A percentile compares a stretch with the other conserved stretches of the same genome.
Conservation (phyloP, 2,888 invertebrate species). For the Cryptus viduatorius region DNA sequence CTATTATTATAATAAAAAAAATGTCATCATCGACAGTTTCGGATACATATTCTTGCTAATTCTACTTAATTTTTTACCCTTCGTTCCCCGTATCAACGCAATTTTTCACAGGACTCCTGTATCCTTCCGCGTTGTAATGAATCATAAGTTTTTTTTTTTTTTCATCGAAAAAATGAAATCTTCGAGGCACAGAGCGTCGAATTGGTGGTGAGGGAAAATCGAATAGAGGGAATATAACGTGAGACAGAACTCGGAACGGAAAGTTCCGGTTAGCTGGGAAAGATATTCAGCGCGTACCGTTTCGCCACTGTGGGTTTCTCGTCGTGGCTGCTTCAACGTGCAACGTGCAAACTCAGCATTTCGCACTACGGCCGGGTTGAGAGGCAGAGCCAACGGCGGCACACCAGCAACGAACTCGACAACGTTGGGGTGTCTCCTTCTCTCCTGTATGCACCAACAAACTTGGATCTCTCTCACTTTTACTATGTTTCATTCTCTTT, state of each 20-base stretch:
- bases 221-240: constrained; percentile 46
- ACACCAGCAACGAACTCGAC: constrained; percentile 32
- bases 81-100: constrained; percentile 12
- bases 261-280: constrained; percentile 76
- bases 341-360: constrained; percentile 79
- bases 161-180: neutral
- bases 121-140: neutral
- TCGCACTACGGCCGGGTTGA: constrained; percentile 73
- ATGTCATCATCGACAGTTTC: constrained; percentile 76
- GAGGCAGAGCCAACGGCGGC: constrained; percentile 22
- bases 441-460: constrained; percentile 69
- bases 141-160: neutral
- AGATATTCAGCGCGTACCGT: constrained; percentile 72
- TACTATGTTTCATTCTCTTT: constrained; percentile 23
- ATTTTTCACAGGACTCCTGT: constrained; percentile 18
- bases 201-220: constrained; percentile 27
- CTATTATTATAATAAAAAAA: constrained; percentile 81
- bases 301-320: constrained; percentile 73
- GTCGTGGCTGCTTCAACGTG: constrained; percentile 69
- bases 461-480: constrained; percentile 54
- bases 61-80: neutral
- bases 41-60: constrained; percentile 55
- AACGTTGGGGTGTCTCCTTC: constrained; percentile 23
- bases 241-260: constrained; percentile 67
- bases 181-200: constrained; percentile 26